These are phyloP conservation scores for Toxostoma redivivum DNA, from an alignment of 2,113 vertebrate species.

Conservation along the genomic window DNA sequence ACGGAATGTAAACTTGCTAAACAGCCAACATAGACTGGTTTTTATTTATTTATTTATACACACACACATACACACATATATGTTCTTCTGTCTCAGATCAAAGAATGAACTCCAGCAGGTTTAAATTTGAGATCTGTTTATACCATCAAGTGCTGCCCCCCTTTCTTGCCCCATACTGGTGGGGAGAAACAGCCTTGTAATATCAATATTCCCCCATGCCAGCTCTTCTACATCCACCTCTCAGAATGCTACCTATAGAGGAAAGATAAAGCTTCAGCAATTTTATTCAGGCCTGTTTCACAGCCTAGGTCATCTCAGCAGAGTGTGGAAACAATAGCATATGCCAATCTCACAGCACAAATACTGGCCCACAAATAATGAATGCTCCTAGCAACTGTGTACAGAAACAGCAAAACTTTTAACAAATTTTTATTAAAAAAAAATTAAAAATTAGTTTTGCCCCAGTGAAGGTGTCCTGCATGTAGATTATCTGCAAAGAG, in stretches of 20 bases:
- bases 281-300: background rate
- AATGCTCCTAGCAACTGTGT: background rate
- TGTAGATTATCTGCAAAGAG: background rate
- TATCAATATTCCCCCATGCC: background rate
- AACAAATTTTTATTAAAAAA: background rate
- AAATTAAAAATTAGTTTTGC: background rate
- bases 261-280: constrained; percentile 16
- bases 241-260: background rate
- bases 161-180: background rate
- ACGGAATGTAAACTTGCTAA: constrained; percentile 36
- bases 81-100: background rate
- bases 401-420: background rate
- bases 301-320: background rate
- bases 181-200: background rate
- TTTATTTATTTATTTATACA: background rate
- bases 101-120: background rate
- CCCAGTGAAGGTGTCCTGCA: background rate
- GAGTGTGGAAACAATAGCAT: background rate
- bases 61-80: fast-evolving
- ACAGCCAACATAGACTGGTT: background rate
- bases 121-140: background rate
- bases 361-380: background rate
- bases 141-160: background rate
- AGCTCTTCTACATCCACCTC: background rate
- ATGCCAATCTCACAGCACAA: constrained; percentile 3